Evolutionary conservation across 2,797 vertebrate species (phyloP), one percentile per base, ranked within the genome.

Genomic region (Melanotaenia boesemani): DNA sequence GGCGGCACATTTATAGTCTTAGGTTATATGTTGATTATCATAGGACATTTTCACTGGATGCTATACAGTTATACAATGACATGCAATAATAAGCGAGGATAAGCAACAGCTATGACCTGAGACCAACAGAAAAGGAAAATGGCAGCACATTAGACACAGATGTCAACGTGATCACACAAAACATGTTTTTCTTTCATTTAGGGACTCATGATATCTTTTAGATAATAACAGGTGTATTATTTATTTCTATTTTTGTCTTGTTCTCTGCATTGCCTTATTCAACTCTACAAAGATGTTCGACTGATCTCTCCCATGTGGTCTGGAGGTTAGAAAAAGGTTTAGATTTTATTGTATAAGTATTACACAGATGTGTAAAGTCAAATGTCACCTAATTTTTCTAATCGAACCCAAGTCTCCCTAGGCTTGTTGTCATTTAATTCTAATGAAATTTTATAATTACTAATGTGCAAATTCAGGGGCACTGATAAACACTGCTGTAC

Each of bases 61-160:
- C 48, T 67, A 59, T 73, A 62, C 71, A 75, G 74, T 50, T 67
- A 79, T 74, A 86, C 37, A 64, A 67, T 72, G 70, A 83, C 91
- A 90, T 87, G 88, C 82, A 81, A 82, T 67, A 67, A 55, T 22
- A 48, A 72, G 34, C 32, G 56, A 68, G 48, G 48, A 73, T 32
- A 54, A 48, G 9, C 55, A 65, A 72, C 46, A 80, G 32, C 56
- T 36, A 8, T 24, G 73, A 85, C 56, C 72, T 80, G 74, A 73
- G 77, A 60, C 64, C 48, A 28, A 79, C 16, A 64, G 55, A 77
- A 70, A 61, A 36, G 8, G 63, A 60, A 15, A 55, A 67, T 56
- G 65, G 65, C 62, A 57, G 65, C 46, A 24, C 7, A 59, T 77
- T 13, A 65, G 69, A 72, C 16, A 26, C n/a, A 26, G 57, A 67